Evolutionary conservation across 2,797 vertebrate species (phyloP).

Genomic region (Chaetodon trifasciatus): DNA sequence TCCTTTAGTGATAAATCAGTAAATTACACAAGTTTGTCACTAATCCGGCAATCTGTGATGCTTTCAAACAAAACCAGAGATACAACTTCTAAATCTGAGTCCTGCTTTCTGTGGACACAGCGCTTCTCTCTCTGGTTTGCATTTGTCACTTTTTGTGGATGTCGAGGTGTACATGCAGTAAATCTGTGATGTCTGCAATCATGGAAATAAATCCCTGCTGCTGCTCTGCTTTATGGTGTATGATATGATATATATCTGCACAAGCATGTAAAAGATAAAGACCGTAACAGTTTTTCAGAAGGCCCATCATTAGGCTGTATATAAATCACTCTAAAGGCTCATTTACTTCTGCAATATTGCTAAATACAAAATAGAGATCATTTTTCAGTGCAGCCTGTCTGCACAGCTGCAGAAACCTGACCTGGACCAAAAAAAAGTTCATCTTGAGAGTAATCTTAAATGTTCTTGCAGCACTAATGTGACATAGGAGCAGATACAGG

Average conservation of each 20-base stretch:
- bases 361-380: not conserved
- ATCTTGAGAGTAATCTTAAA: conserved; percentile 35
- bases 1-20: not conserved
- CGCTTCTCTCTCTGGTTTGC: not conserved
- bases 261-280: not conserved
- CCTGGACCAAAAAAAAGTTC: not conserved
- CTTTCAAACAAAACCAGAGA: not conserved
- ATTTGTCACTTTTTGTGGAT: not conserved
- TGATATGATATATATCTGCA: not conserved
- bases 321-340: not conserved
- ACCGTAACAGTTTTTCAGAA: not conserved
- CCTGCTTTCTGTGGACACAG: not conserved
- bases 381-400: not conserved
- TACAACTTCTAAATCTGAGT: not conserved
- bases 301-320: not conserved
- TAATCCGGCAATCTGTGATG: not conserved
- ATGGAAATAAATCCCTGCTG: not conserved
- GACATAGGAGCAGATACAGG: conserved; percentile 1
- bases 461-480: conserved; percentile 10
- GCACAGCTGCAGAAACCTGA: conserved; percentile 3
- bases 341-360: not conserved
- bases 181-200: not conserved
- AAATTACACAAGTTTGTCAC: not conserved
- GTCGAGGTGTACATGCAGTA: not conserved
- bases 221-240: not conserved